Base-by-base conservation (phyloP, 2,888 invertebrate genomes). In the Hirtodrosophila trivittata region DNA sequence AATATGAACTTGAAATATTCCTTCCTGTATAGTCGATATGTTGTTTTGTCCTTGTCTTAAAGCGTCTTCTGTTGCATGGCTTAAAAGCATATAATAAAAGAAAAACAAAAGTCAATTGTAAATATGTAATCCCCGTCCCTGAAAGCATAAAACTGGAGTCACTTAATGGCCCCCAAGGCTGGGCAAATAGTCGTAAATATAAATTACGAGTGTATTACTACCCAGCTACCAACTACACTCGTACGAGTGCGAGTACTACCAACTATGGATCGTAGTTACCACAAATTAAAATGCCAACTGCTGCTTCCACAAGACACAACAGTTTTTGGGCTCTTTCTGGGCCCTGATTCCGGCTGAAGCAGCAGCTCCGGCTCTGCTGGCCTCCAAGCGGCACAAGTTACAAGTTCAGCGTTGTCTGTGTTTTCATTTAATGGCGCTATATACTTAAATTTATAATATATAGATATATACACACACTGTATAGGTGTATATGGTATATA, bases 161-260 rank as follows among this genome's bases (percentile, higher is more conserved):
- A 21, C 18, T 86, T 86, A 78, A 86, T 86, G 84, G 76, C 59
- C 84, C 71, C 80, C 86, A 78, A 78, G 78, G 78, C 80, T 83
- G 68, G 41, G 59, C 65, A 57, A 66, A 64, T 82, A 21, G 18
- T 21, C 18, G 18, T 21, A 71, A 83, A 77, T 82, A 77, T 62
- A 82, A 82, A 83, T 75, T 71, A 71, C 75, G 75, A 58, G 45
- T 49, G 50, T 75, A 71, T 75, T 71, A 71, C 75, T 49, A 72
- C 38, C 75, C 18, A 21, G 5, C 18, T 21, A 21, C 18, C 18
- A 21, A 21, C 18, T 21, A 7, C 9, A 3, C 25, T 5, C 3
- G 25, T 25, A 25, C 3, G 7, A 25, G 7, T 3, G 25, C 25
- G 7, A 25, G 25, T 3, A 30, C 8, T n/a, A 30, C 30, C 8